Base-by-base conservation (phyloP, 2,888 invertebrate genomes). In the Cheilosia vulpina region DNA sequence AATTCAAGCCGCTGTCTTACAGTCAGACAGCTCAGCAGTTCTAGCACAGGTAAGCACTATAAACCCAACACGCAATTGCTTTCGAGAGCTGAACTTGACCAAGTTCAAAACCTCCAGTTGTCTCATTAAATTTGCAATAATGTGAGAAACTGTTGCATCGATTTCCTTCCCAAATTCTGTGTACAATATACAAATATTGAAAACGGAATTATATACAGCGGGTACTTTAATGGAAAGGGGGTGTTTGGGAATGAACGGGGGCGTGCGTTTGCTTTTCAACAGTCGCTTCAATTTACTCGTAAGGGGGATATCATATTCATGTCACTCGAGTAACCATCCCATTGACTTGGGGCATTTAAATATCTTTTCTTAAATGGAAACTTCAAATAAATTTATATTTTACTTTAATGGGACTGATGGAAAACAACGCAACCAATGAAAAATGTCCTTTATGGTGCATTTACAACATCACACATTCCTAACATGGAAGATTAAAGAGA, bases 1-100 rank as follows among this genome's bases (percentile, higher is more conserved):
- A 77, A 83, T 89, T 53, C 87, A 88, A 60, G 88, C 88, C 0
- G n/a, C 75, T 24, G 85, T 87, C 7, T 63, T 87, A 43, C 55
- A 87, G 66, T 71, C 84, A 41, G 57, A 80, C 38, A 72, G 57
- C 13, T 80, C 80, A 2, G n/a, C 31, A 1, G 43, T 78, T 13
- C 63, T 87, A 11, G 87, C 82, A 27, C 81, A 82, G 77, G 87
- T 87, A 38, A 75, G 50, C n/a, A 7, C 5, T 7, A 34, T 38
- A 41, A 41, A 43, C 7, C 27, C 27, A 27, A 27, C 27, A 27
- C 27, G 6, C 53, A 55, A 38, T 68, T 53, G 17, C 17, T 45
- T 9, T 17, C 6, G 4, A 34, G 11, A 4, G 27, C 1, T 34
- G 21, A 52, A 52, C 66, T 34, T 15, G 31, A n/a, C 17, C 53